A percentile compares a stretch with the other conserved stretches of the same genome.
phyloP scores from a whole-genome alignment of 2,888 invertebrate species.

The Trypoxylon attenuatum region DNA sequence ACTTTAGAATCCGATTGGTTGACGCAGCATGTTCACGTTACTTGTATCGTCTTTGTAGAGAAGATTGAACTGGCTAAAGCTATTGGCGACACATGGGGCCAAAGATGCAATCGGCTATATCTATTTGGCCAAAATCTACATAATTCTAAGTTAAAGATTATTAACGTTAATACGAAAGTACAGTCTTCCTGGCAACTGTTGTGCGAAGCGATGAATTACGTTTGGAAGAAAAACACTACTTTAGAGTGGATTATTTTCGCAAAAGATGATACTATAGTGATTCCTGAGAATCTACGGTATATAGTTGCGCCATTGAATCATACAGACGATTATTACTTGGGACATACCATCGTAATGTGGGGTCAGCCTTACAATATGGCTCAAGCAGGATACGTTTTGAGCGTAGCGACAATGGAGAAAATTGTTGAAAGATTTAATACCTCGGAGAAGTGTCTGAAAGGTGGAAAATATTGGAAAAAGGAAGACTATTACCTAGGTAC shows the following conservation, averaged over 20 bases:
- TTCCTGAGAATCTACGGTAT: constrained; percentile 77
- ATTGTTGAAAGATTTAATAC: constrained; percentile 73
- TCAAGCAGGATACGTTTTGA: constrained; percentile 78
- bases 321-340: constrained; percentile 76
- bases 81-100: constrained; percentile 73
- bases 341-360: constrained; percentile 77
- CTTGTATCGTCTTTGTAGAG: constrained; percentile 75
- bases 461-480: constrained; percentile 77
- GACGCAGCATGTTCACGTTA: constrained; percentile 68
- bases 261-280: constrained; percentile 77
- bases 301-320: constrained; percentile 75
- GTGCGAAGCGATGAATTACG: constrained; percentile 71
- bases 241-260: constrained; percentile 77
- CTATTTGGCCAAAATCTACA: constrained; percentile 64
- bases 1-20: constrained; percentile 65
- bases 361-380: constrained; percentile 77
- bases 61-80: constrained; percentile 72
- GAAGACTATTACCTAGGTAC: constrained; percentile 78
- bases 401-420: constrained; percentile 73
- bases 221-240: constrained; percentile 54
- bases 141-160: constrained; percentile 54
- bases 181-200: constrained; percentile 75
- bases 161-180: constrained; percentile 62
- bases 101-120: constrained; percentile 68
- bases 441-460: constrained; percentile 73